Evolutionary conservation across 2,113 vertebrate species (phyloP).

Genomic region (Hystrix brachyura): DNA sequence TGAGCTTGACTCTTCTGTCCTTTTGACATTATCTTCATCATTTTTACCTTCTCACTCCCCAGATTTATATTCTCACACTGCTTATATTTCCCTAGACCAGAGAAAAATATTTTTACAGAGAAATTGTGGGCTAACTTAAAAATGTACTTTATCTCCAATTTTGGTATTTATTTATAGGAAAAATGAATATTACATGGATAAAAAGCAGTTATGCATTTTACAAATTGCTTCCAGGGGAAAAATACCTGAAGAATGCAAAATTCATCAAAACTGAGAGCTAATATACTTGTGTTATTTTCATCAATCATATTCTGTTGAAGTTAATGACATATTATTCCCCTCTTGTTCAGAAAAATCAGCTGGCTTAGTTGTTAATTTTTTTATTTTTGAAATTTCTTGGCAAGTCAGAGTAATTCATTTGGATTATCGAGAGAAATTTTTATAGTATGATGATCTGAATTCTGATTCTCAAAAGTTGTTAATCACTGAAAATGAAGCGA

Average conservation of each 20-base stretch:
- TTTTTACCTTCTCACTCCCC: not conserved
- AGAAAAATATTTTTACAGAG: constrained; percentile 31
- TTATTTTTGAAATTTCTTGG: constrained; percentile 71
- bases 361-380: constrained; percentile 58
- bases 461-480: constrained; percentile 76
- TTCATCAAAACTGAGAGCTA: constrained; percentile 64
- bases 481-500: constrained; percentile 72
- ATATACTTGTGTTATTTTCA: constrained; percentile 70
- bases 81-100: not conserved
- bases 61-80: not conserved
- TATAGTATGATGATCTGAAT: constrained; percentile 72
- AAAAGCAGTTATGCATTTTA: constrained; percentile 35
- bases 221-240: constrained; percentile 57
- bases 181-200: constrained; percentile 44
- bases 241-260: constrained; percentile 66
- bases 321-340: constrained; percentile 74
- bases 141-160: constrained; percentile 26
- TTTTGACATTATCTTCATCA: not conserved
- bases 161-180: constrained; percentile 39
- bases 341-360: constrained; percentile 69
- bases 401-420: constrained; percentile 76
- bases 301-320: constrained; percentile 67
- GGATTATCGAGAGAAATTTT: constrained; percentile 75
- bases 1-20: not conserved
- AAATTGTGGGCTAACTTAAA: constrained; percentile 46